phyloP scores from a whole-genome alignment of 2,113 vertebrate species.

The Campylomormyrus tamandua region DNA sequence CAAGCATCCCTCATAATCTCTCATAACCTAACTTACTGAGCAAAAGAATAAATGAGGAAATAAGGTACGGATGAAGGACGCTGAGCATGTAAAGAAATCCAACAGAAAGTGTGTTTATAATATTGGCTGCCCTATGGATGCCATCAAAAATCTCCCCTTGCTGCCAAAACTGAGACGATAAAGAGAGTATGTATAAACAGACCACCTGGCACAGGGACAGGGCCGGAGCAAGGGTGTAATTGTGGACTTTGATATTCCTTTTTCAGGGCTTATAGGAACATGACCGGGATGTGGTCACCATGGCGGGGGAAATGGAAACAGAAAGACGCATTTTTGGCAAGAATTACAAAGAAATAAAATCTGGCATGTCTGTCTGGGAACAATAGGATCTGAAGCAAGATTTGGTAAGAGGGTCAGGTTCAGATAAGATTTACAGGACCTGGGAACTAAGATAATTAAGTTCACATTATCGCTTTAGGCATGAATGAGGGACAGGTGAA shows the following conservation, averaged over 20 bases:
- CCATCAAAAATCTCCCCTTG: background rate
- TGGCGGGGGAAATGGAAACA: background rate
- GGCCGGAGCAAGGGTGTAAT: background rate
- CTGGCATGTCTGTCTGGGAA: background rate
- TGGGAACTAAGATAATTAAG: background rate
- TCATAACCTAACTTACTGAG: background rate
- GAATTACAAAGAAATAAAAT: background rate
- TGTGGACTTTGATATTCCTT: background rate
- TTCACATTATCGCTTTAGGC: background rate
- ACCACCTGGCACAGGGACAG: background rate
- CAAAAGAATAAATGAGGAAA: background rate
- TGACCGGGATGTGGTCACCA: background rate
- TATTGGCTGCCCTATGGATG: background rate
- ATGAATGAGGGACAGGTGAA: background rate
- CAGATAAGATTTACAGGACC: background rate
- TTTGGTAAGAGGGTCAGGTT: background rate
- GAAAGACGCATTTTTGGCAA: background rate
- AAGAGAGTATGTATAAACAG: background rate
- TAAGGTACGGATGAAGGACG: background rate
- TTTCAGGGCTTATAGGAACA: background rate
- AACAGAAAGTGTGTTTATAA: background rate
- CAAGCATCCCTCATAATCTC: background rate
- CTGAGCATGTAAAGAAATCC: background rate
- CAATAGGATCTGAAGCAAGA: background rate
- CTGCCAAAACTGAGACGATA: background rate